Conservation (phyloP, 2,113 vertebrate genomes). For the Chaetura pelagica region DNA sequence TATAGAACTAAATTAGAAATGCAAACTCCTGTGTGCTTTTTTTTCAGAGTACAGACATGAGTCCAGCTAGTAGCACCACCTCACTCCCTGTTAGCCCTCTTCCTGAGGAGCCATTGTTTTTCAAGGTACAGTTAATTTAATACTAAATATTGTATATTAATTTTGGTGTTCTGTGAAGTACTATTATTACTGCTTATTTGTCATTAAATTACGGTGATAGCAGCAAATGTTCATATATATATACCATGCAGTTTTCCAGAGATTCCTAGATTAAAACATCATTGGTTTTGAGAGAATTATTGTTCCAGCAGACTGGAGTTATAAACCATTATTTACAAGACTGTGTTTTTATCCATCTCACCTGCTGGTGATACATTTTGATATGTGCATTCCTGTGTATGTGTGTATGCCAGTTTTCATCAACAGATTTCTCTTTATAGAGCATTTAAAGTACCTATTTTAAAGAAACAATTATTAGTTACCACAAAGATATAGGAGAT, state of each 20-base stretch:
- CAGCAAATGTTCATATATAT: background rate
- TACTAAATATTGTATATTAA: background rate
- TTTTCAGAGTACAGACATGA: slow-evolving; percentile 90
- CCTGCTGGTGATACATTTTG: background rate
- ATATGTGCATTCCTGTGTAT: background rate
- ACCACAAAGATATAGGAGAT: background rate
- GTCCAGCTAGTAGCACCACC: slow-evolving; percentile 91
- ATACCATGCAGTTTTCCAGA: background rate
- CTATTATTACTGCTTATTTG: background rate
- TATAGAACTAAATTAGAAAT: background rate
- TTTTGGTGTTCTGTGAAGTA: background rate
- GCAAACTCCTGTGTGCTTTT: slow-evolving; percentile 20
- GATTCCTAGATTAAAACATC: background rate
- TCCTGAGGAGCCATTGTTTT: slow-evolving; percentile 87
- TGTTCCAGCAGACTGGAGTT: background rate
- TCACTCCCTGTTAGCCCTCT: slow-evolving; percentile 95
- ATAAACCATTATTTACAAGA: background rate
- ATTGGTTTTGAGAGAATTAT: background rate
- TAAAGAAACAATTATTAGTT: background rate
- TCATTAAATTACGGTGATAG: background rate
- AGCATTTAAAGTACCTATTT: background rate
- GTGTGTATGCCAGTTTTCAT: background rate
- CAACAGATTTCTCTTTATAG: background rate
- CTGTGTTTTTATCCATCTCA: background rate
- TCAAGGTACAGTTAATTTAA: slow-evolving; percentile 87